Percentiles rank a stretch among this genome's conserved stretches.
Conservation (phyloP, 2,113 vertebrate species). For the Dasyornis broadbenti region DNA sequence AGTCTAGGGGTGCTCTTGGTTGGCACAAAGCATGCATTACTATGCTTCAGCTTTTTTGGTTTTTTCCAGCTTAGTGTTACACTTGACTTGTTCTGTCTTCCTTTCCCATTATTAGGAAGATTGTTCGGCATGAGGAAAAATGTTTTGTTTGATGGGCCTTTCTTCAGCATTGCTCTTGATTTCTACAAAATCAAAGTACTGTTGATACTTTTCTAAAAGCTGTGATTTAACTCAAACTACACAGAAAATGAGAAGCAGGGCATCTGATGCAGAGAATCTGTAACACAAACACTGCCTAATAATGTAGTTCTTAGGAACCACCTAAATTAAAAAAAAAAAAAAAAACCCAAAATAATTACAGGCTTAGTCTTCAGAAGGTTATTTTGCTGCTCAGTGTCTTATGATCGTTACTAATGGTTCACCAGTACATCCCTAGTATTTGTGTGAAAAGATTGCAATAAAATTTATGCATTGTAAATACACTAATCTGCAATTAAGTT, state of each 20-base stretch:
- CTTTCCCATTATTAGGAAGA: neutral
- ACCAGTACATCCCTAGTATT: neutral
- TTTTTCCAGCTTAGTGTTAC: neutral
- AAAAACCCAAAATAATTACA: neutral
- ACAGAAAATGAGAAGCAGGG: neutral
- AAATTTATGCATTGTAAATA: neutral
- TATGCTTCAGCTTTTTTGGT: neutral
- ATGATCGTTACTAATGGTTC: neutral
- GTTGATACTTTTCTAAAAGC: neutral
- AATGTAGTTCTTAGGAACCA: neutral
- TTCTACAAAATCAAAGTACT: neutral
- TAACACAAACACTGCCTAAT: neutral
- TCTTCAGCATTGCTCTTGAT: neutral
- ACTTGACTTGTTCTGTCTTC: neutral
- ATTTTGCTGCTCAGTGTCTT: neutral
- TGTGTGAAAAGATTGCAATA: neutral
- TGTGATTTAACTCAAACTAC: neutral
- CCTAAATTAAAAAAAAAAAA: neutral
- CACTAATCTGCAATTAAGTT: neutral
- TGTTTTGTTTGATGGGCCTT: neutral
- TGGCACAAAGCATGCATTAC: slow-evolving; percentile 14
- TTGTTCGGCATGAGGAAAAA: neutral
- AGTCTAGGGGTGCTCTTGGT: neutral
- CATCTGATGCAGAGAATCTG: neutral
- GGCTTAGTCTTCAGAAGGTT: neutral